phyloP scores from a whole-genome alignment of 2,113 vertebrate genomes.

The Oryzias javanicus region DNA sequence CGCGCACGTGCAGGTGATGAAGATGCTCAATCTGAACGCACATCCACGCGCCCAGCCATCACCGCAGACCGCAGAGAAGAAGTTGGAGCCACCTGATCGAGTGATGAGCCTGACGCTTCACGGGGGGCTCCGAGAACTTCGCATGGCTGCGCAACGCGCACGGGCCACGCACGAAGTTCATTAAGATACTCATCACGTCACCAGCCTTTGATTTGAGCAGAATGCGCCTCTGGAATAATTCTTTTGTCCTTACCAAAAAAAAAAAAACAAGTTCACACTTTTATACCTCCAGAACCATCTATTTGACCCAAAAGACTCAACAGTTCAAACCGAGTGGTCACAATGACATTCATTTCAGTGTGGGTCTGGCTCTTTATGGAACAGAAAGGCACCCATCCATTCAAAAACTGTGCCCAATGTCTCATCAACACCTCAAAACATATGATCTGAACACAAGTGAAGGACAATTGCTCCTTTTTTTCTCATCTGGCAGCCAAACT shows the following conservation, averaged over 20 bases:
- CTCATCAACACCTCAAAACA: no score
- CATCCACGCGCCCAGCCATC: constrained; percentile 21
- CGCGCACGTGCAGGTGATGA: constrained; percentile 49
- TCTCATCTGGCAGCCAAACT: no score
- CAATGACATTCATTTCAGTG: constrained; percentile 6
- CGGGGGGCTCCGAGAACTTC: constrained; percentile 38
- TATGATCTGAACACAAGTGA: no score
- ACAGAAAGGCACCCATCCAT: no score
- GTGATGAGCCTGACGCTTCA: constrained; percentile 27
- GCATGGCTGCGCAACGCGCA: constrained; percentile 25
- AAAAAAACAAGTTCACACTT: not conserved
- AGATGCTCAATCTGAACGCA: constrained; percentile 7
- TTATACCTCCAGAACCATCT: not conserved
- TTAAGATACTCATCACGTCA: constrained; percentile 38
- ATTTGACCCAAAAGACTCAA: not conserved
- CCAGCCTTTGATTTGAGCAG: constrained; percentile 7
- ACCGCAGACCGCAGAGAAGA: constrained; percentile 5
- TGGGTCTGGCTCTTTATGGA: no score
- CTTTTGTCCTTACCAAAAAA: not conserved
- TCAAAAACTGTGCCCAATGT: no score
- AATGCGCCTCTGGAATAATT: constrained; percentile 26
- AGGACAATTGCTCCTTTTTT: no score
- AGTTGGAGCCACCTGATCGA: constrained; percentile 43
- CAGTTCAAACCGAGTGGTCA: constrained; percentile 3
- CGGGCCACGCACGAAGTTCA: constrained; percentile 41